Conservation (phyloP, 2,888 invertebrate genomes). For the Eupithecia subumbrata region DNA sequence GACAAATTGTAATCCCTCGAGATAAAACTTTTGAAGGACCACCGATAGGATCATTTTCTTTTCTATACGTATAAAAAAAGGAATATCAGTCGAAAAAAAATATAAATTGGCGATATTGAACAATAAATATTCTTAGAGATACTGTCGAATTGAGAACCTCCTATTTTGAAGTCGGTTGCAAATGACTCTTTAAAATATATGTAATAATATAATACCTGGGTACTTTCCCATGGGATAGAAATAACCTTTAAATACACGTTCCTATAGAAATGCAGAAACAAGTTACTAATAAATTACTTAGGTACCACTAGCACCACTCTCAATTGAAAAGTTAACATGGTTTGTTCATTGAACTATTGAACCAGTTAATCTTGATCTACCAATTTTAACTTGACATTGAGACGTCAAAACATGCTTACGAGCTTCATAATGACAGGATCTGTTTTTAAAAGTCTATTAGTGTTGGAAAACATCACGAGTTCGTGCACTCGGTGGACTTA, state of each 20-base stretch:
- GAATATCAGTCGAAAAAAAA: not conserved
- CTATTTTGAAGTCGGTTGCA: not conserved
- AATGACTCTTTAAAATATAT: too few relatives aligned
- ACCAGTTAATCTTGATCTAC: conserved; percentile 4
- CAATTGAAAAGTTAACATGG: not conserved
- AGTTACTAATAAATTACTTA: not conserved
- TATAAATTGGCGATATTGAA: not conserved
- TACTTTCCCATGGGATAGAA: too few relatives aligned
- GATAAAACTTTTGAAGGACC: not conserved
- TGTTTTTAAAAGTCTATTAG: conserved; percentile 38
- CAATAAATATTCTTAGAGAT: not conserved
- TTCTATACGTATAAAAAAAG: not conserved
- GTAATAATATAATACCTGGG: too few relatives aligned
- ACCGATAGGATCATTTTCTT: not conserved
- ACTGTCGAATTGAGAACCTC: not conserved
- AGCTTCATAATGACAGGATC: conserved; percentile 29
- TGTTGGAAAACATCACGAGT: conserved; percentile 47
- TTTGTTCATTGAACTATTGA: not conserved
- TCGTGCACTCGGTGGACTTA: conserved; percentile 48
- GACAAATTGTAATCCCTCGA: too few relatives aligned
- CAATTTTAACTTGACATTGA: conserved; percentile 31
- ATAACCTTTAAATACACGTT: not conserved
- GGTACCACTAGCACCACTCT: not conserved
- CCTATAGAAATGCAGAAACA: not conserved
- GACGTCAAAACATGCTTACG: conserved; percentile 30